Conservation (phyloP, 2,888 invertebrate genomes). For the Alloplasta piceator region DNA sequence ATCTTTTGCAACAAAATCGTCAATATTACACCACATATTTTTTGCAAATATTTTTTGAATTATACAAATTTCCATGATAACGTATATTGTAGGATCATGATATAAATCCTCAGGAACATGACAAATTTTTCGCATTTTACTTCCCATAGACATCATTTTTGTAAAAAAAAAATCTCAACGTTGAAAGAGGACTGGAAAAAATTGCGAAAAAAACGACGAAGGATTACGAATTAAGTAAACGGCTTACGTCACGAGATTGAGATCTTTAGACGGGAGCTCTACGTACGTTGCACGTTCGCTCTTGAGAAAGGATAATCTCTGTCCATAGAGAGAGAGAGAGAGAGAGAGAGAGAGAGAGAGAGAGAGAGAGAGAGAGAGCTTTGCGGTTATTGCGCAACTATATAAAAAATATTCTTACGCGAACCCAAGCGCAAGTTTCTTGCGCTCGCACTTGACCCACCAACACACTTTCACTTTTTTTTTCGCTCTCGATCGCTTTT, state of each 20-base stretch:
- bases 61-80: no score
- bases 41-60: no score
- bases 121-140: no score
- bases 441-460: constrained; percentile 78
- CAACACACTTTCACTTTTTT: constrained; percentile 80
- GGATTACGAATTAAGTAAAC: constrained; percentile 16
- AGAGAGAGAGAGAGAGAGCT: constrained; percentile 22
- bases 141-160: no score
- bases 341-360: no score
- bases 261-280: constrained; percentile 31
- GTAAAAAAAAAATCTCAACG: no score
- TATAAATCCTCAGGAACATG: no score
- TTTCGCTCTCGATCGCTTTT: constrained; percentile 73
- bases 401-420: constrained; percentile 3
- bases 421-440: constrained; percentile 46
- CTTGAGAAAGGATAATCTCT: constrained; percentile 45
- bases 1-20: no score
- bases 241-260: constrained; percentile 36
- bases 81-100: no score
- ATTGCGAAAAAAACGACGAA: not conserved
- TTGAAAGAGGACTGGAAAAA: not conserved
- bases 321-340: not conserved
- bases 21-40: no score
- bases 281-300: constrained; percentile 7
- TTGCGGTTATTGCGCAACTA: constrained; percentile 52